Conservation (phyloP, 2,888 invertebrate genomes). For the Heliconius sara region DNA sequence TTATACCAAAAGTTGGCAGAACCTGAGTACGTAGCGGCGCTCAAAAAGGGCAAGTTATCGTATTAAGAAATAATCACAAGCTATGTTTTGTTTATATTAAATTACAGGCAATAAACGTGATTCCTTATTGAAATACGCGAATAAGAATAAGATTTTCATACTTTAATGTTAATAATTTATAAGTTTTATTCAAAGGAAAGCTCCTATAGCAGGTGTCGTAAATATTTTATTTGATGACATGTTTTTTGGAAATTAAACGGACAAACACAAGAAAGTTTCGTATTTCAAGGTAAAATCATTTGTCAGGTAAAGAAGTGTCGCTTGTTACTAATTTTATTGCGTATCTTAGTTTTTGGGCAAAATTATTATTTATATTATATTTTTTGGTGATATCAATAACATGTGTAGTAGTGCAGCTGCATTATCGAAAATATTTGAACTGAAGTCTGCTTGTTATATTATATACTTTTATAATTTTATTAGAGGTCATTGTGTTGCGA, state of each 20-base stretch:
- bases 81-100: slow-evolving; percentile 47
- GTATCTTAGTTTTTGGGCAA: not conserved
- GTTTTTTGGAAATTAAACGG: slow-evolving; percentile 13
- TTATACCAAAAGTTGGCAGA: slow-evolving; percentile 38
- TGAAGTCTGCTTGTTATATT: not conserved
- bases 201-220: not conserved
- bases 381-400: too few species aligned
- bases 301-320: not conserved
- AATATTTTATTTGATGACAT: slow-evolving; percentile 22
- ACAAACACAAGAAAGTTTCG: slow-evolving; percentile 18
- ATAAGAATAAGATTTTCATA: slow-evolving; percentile 37
- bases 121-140: slow-evolving; percentile 40
- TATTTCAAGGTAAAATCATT: slow-evolving; percentile 15
- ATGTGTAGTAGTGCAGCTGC: not conserved
- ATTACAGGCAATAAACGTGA: slow-evolving; percentile 44
- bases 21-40: slow-evolving; percentile 46
- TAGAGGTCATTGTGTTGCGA: too few species aligned
- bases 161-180: slow-evolving; percentile 35
- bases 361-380: not conserved
- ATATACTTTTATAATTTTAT: too few species aligned
- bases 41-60: slow-evolving; percentile 47
- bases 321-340: slow-evolving; percentile 9
- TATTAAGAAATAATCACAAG: slow-evolving; percentile 46
- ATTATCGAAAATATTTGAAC: not conserved
- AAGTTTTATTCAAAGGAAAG: slow-evolving; percentile 23